A percentile compares a stretch with the other conserved stretches of the same genome.
These are phyloP conservation scores for Lasioglossum morio DNA, from an alignment of 2,888 invertebrate genomes.

Conservation along the genomic window DNA sequence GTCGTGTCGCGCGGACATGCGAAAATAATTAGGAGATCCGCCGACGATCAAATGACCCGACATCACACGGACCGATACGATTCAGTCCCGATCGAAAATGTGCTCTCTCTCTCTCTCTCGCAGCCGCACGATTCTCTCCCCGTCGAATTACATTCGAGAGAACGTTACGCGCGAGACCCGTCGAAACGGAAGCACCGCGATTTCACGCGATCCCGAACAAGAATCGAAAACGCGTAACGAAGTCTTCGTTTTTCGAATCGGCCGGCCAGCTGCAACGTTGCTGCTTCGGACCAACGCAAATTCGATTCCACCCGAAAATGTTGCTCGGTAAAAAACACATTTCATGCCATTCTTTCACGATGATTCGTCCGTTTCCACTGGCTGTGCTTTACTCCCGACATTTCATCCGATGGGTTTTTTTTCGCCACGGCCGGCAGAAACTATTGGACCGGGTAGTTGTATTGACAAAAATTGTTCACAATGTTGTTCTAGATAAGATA, in stretches of 20 bases:
- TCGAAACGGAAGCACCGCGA: not conserved
- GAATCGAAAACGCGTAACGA: not conserved
- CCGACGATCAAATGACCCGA: not conserved
- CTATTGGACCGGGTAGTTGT: too few species aligned
- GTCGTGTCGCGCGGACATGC: not conserved
- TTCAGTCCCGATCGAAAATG: not conserved
- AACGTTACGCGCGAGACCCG: not conserved
- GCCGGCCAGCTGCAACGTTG: not conserved
- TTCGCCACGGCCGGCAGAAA: not conserved
- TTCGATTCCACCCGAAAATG: not conserved
- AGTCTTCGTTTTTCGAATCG: not conserved
- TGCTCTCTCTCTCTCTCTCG: not conserved
- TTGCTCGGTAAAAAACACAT: not conserved
- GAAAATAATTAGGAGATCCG: not conserved
- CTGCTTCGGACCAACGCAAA: not conserved
- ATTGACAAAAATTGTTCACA: too few species aligned
- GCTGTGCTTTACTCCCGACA: not conserved
- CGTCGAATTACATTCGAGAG: not conserved
- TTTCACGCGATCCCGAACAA: not conserved
- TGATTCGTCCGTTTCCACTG: not conserved
- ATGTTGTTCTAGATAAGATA: too few species aligned
- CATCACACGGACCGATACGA: too few species aligned
- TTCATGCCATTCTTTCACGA: not conserved
- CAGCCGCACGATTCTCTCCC: not conserved
- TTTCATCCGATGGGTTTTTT: not conserved